Base-by-base conservation (phyloP, 1,140 invertebrate genomes). In the Hestina assimilis region DNA sequence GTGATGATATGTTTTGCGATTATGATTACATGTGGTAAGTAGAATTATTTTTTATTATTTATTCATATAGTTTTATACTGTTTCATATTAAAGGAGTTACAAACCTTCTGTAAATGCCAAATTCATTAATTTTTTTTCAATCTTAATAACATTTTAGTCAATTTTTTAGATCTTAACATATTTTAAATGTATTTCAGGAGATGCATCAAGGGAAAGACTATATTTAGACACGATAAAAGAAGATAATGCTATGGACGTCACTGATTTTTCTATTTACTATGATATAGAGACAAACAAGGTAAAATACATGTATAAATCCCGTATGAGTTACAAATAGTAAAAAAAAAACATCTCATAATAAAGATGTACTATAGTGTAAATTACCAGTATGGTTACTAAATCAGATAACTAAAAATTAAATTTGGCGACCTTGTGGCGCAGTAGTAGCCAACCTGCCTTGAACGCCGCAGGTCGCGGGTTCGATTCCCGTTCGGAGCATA, bases 181-280 rank as follows among this genome's bases (percentile, higher is more conserved):
- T 29, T 4, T 3, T 15, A 31, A 29, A 43, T 29, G 14, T 45
- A 14, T 48, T 48, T 41, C n/a, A 57, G 57, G 24, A 20, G 33
- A 52, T 19, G 12, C 42, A 23, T 46, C 33, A 19, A 41, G 12
- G 53, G 23, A 46, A 4, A 42, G 12, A 33, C 17, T 38, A 3
- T 47, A 43, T 33, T 59, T 59, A n/a, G 15, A 59, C 17, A 51
- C 50, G 14, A 38, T 59, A 29, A 58, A 54, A 38, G 57, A 70
- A 11, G 71, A 76, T 33, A 62, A 76, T 43, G 66, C 63, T 12
- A 83, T 88, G 77, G 83, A 89, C 50, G 79, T 87, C 0, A 56
- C 83, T 1, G 85, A 89, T 38, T 79, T 89, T 52, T 89, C 86
- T 3, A 63, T 89, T 23, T 89, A 86, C 59, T 89, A 89, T 28